Base-by-base conservation (phyloP, 1,140 invertebrate species). In the Gonioctena quinquepunctata region DNA sequence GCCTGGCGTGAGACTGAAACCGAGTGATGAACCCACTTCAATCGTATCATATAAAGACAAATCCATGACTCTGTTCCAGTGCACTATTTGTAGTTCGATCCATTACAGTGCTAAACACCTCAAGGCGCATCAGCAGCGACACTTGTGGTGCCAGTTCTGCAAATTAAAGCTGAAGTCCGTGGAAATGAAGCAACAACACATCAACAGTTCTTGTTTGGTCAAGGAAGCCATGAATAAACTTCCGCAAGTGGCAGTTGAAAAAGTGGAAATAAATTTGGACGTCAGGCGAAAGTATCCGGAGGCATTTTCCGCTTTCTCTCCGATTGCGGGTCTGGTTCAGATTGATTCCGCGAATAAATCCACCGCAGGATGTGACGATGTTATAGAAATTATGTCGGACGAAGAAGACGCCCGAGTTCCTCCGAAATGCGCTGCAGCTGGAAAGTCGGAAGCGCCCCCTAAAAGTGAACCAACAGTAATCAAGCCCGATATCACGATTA, bases 111-210 rank as follows among this genome's bases (percentile, higher is more conserved):
- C 52, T 3, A 60, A 59, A 48, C 63, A 71, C 22, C 26, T 74
- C n/a, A 75, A 70, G 52, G 52, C 13, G 16, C 75, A 77, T 62
- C 52, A 57, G 48, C 48, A 21, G 1, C 49, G 48, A 33, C 75
- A 77, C 56, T 69, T 69, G 28, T 33, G 68, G 28, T 77, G 76
- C 33, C 69, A 62, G 19, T 75, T 77, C 49, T 77, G 76, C 22
- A 77, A 68, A 28, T 28, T 21, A 33, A 52, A 48, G 60, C 75
- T 75, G 60, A 62, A 57, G 42, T 48, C 65, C 6, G 19, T 77
- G 13, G 65, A 60, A 6, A 28, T 33, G 25, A 71, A 73, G 16
- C 23, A 71, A 11, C 19, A 69, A 6, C 76, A 77, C 25, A 19
- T 72, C n/a, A 52, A 70, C 3, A 57, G 59, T 19, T 19, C 2